Evolutionary conservation across 2,113 vertebrate genomes (phyloP).

Genomic region (Neodon shergylaensis): DNA sequence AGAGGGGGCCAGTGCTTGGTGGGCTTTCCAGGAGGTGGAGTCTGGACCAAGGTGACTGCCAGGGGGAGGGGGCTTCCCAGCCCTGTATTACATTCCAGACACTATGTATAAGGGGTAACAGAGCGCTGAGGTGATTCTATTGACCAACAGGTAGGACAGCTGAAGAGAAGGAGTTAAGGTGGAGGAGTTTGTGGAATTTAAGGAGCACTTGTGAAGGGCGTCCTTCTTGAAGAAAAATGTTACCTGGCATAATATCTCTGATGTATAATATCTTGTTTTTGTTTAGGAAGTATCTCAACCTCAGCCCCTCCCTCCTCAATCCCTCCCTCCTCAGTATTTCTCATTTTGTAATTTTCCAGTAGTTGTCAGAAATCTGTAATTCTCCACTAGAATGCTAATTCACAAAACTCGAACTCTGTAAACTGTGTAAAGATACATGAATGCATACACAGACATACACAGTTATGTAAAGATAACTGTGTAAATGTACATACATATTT

Average conservation of each 20-base stretch:
- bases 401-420: conserved; percentile 25
- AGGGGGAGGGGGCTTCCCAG: no score
- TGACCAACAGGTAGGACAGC: conserved; percentile 8
- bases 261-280: background rate
- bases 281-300: background rate
- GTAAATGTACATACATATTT: background rate
- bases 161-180: conserved; percentile 44
- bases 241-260: conserved; percentile 21
- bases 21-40: no score
- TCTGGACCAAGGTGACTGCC: no score
- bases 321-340: background rate
- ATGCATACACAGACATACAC: background rate
- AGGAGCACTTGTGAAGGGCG: background rate
- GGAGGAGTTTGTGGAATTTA: conserved; percentile 44
- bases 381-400: background rate
- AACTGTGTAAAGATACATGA: background rate
- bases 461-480: background rate
- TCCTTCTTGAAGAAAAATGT: background rate
- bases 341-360: background rate
- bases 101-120: no score
- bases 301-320: background rate
- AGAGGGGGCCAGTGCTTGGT: no score
- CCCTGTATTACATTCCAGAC: no score
- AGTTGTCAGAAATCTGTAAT: background rate
- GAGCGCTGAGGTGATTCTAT: no score